These are phyloP conservation scores for Drosophila robusta DNA, from an alignment of 2,888 invertebrate species.

Conservation along the genomic window DNA sequence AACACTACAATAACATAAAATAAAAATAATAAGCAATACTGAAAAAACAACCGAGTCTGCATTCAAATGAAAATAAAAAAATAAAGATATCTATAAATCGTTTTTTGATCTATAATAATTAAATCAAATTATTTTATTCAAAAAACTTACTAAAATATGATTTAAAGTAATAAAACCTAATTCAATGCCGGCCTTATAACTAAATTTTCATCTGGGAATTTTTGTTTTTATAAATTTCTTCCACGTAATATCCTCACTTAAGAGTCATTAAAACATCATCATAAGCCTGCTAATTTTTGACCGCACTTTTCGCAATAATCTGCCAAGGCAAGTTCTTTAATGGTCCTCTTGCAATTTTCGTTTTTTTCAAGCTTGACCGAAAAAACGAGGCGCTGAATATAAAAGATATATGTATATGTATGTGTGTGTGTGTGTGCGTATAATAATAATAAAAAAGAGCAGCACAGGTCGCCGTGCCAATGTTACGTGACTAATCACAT, in stretches of 20 bases:
- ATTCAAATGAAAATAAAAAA: too few species aligned
- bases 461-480: conserved; percentile 62
- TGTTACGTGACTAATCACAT: conserved; percentile 82
- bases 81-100: too few species aligned
- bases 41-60: too few species aligned
- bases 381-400: conserved; percentile 20
- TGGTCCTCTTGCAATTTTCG: conserved; percentile 27
- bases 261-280: conserved; percentile 35
- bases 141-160: neutral
- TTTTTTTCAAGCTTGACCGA: conserved; percentile 6
- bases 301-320: conserved; percentile 29
- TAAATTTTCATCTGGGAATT: neutral
- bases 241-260: conserved; percentile 21
- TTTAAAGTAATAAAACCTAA: neutral
- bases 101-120: too few species aligned
- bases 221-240: neutral
- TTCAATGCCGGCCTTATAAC: neutral
- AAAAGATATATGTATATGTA: conserved; percentile 1
- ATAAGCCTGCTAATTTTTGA: conserved; percentile 27
- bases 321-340: conserved; percentile 39
- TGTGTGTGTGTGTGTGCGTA: neutral
- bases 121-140: too few species aligned
- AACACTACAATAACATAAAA: too few species aligned
- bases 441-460: conserved; percentile 16
- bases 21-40: too few species aligned